phyloP scores from a whole-genome alignment of 2,113 vertebrate genomes.

The Pycnonotus jocosus region DNA sequence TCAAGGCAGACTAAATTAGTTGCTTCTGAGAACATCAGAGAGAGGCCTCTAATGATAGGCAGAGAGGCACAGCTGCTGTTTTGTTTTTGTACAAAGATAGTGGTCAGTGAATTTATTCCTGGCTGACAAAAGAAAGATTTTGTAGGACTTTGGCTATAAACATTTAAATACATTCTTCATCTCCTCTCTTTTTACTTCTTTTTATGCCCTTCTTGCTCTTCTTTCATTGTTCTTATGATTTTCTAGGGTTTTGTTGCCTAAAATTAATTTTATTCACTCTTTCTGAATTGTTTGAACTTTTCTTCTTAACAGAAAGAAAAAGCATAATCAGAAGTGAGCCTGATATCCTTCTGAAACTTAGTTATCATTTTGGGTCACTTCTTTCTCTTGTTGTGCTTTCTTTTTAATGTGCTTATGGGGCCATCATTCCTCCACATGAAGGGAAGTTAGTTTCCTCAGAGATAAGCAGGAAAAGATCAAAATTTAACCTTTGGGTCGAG shows the following conservation, averaged over 20 bases:
- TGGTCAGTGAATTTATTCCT: not conserved
- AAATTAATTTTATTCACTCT: not conserved
- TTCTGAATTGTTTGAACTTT: not conserved
- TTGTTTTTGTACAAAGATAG: not conserved
- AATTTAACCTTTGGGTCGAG: not conserved
- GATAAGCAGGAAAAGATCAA: not conserved
- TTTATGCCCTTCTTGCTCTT: not conserved
- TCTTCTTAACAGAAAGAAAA: not conserved
- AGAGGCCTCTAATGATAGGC: not conserved
- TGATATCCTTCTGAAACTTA: not conserved
- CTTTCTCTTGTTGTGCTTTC: not conserved
- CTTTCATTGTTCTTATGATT: not conserved
- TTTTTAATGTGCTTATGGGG: not conserved
- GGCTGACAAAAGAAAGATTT: not conserved
- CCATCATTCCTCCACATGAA: not conserved
- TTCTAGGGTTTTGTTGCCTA: not conserved
- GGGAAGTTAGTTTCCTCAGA: not conserved
- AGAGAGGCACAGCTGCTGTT: not conserved
- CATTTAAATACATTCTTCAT: not conserved
- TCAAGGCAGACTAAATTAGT: constrained; percentile 20
- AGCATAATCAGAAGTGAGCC: not conserved
- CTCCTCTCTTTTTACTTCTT: not conserved
- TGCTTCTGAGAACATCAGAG: not conserved
- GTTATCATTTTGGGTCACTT: not conserved
- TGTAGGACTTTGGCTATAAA: not conserved